Evolutionary conservation across 2,113 vertebrate species (phyloP).

Genomic region (Apodemus speciosus): DNA sequence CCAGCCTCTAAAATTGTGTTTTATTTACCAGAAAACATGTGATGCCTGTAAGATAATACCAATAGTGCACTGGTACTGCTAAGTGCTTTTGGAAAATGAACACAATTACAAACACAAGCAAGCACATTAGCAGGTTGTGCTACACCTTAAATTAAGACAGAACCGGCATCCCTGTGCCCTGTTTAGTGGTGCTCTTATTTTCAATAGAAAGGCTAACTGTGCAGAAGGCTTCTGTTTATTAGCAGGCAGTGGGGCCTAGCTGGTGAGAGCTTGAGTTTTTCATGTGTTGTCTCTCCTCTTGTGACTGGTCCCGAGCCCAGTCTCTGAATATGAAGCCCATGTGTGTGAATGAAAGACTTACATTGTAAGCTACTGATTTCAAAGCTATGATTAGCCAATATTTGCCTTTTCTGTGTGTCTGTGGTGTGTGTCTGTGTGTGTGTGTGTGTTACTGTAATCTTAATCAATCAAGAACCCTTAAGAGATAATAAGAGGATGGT

Average conservation of each 20-base stretch:
- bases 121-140: not conserved
- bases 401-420: not conserved
- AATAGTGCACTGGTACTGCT: not conserved
- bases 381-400: not conserved
- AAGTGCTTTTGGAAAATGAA: constrained; percentile 12
- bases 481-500: not conserved
- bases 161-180: not conserved
- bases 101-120: not conserved
- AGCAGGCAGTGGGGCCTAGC: not conserved
- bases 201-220: not conserved
- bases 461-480: constrained; percentile 31
- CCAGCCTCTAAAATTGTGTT: not conserved
- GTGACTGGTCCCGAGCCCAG: not conserved
- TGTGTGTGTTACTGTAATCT: not conserved
- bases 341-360: not conserved
- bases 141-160: not conserved
- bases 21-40: constrained; percentile 22
- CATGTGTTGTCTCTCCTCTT: not conserved
- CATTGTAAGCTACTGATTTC: not conserved
- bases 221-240: not conserved
- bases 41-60: not conserved
- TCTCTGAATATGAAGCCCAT: not conserved
- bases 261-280: not conserved
- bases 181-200: not conserved
- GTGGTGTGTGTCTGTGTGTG: not conserved